Base-by-base conservation (phyloP, 2,888 invertebrate species). In the Petrolisthes cinctipes region DNA sequence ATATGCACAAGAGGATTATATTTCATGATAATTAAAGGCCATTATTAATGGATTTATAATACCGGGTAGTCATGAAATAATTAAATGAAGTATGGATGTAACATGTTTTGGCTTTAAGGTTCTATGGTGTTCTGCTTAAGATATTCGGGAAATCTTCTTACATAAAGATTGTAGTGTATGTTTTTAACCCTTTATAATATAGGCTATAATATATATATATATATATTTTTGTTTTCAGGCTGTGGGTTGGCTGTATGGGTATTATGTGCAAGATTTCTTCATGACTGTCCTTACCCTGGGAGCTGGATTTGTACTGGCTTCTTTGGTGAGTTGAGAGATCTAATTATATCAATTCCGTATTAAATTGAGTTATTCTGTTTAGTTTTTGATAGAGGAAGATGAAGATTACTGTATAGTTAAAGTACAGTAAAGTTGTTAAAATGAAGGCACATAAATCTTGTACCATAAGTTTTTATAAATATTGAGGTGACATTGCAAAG, bases 191-290 rank as follows among this genome's bases (percentile, higher is more conserved):
- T 4, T 20, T 68, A 68, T 68, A 68, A 68, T 68, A 68, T 17
- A 68, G 20, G 17, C 17, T 6, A 68, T 4, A 68, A 54, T 66
- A 82, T 66, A 82, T 14, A 68, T 66, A 73, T n/a, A 51, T 20
- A 68, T 82, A 66, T 66, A 71, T 78, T 51, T 68, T 20, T 75
- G 66, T 78, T 87, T 89, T 20, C 84, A 87, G 89, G 86, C 79
- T 66, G 85, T 82, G 7, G 89, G 89, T 7, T 89, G 89, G 89
- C 61, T 89, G 56, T 89, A 87, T 79, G 89, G 89, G 0, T 89
- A 89, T 71, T 85, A 89, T 68, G 79, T 89, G 7, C 89, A 89
- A 56, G 89, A 89, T 54, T 89, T 89, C 83, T 87, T 82, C 80
- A 89, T 87, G 87, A 89, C 89, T 54, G 87, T 89, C 51, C 80